phyloP scores from a whole-genome alignment of 2,888 invertebrate genomes.

The Meandrusa payeni region DNA sequence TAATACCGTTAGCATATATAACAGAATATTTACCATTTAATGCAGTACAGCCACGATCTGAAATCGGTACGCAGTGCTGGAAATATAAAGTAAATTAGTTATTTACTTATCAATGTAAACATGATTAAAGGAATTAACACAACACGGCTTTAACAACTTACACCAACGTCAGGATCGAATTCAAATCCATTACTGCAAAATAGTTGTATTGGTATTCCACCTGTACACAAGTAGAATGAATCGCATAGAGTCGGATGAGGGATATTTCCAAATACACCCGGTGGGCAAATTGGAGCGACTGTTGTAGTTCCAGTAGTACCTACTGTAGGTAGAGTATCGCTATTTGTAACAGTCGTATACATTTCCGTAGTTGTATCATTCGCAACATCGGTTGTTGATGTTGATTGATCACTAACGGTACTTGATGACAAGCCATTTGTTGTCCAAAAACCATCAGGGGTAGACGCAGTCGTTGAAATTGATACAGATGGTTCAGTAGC shows the following conservation, averaged over 20 bases:
- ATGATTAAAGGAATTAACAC: too few relatives aligned
- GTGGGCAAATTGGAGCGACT: slow-evolving; percentile 33
- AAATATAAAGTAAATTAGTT: slow-evolving; percentile 25
- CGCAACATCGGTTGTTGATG: too few relatives aligned
- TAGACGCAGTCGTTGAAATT: too few relatives aligned
- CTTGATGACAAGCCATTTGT: too few relatives aligned
- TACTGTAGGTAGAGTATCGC: slow-evolving; percentile 18
- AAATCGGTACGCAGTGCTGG: slow-evolving; percentile 42
- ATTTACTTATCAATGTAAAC: neutral
- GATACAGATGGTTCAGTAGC: too few relatives aligned
- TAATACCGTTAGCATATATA: neutral
- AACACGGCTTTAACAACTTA: too few relatives aligned
- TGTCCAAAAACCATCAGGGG: too few relatives aligned
- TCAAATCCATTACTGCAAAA: slow-evolving; percentile 41
- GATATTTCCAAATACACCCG: slow-evolving; percentile 38
- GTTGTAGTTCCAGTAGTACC: neutral
- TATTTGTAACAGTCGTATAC: slow-evolving; percentile 11
- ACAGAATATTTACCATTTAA: slow-evolving; percentile 21
- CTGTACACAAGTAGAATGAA: slow-evolving; percentile 44
- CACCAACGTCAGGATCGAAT: slow-evolving; percentile 32
- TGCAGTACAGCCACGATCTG: slow-evolving; percentile 42
- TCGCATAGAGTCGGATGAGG: slow-evolving; percentile 44
- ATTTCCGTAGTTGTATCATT: too few relatives aligned
- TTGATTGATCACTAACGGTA: too few relatives aligned
- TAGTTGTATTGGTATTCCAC: slow-evolving; percentile 36